A percentile compares a stretch with the other conserved stretches of the same genome.
Conservation (phyloP, 2,888 invertebrate genomes). For the Rotaria sp. region DNA sequence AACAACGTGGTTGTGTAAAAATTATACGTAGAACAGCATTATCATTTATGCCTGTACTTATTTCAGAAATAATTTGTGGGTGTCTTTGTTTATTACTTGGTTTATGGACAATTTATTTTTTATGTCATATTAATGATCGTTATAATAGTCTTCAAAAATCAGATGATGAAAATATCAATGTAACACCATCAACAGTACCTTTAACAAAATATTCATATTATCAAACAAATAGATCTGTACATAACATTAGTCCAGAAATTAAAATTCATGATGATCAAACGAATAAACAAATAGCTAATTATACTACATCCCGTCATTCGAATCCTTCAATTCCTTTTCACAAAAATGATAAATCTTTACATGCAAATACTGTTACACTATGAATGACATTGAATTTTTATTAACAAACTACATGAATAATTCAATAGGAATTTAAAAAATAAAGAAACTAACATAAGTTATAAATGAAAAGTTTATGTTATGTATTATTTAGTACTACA, state of each 20-base stretch:
- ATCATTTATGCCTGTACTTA: background rate
- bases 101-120: background rate
- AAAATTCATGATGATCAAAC: background rate
- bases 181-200: background rate
- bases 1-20: conserved; percentile 9
- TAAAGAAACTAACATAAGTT: too few species aligned
- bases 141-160: background rate
- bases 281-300: background rate
- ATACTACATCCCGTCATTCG: background rate
- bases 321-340: background rate
- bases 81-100: background rate
- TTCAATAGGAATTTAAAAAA: too few species aligned
- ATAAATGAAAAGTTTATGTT: too few species aligned
- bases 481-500: too few species aligned
- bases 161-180: background rate
- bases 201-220: background rate
- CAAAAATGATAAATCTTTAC: background rate
- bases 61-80: background rate
- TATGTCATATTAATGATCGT: background rate
- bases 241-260: background rate
- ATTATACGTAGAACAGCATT: background rate
- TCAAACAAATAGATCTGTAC: background rate
- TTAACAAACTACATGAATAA: too few species aligned
- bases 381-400: background rate
- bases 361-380: background rate